A percentile compares a stretch with the other conserved stretches of the same genome.
Conservation (phyloP, 2,113 vertebrate species). For the Cottus gobio region DNA sequence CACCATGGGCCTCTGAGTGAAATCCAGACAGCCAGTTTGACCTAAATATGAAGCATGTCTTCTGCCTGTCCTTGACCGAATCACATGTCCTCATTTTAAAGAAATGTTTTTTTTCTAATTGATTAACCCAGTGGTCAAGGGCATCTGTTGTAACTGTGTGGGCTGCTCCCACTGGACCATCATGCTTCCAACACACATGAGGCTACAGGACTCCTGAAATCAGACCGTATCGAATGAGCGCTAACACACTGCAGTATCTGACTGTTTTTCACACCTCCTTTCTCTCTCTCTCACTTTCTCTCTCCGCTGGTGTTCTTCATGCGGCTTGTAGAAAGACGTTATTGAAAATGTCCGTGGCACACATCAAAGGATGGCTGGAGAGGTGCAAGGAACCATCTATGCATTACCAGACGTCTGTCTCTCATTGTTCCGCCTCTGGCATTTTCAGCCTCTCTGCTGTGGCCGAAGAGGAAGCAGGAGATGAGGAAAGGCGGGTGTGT, state of each 20-base stretch:
- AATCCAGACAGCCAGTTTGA: conserved; percentile 67
- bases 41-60: conserved; percentile 71
- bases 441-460: conserved; percentile 69
- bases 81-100: conserved; percentile 44
- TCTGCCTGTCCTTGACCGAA: conserved; percentile 71
- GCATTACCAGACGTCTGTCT: conserved; percentile 74
- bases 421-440: conserved; percentile 74
- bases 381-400: conserved; percentile 35
- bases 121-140: conserved; percentile 42
- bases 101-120: conserved; percentile 1
- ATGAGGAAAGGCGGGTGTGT: conserved; percentile 3
- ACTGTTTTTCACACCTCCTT: conserved; percentile 25
- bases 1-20: conserved; percentile 50
- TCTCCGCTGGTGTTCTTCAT: conserved; percentile 32
- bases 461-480: conserved; percentile 47
- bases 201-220: conserved; percentile 32
- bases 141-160: conserved; percentile 37
- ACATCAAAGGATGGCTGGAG: conserved; percentile 70
- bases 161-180: conserved; percentile 37
- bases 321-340: conserved; percentile 51
- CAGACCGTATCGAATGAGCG: conserved; percentile 38
- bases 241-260: conserved; percentile 62
- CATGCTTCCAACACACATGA: conserved; percentile 36
- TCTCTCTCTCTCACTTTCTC: conserved; percentile 5
- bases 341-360: conserved; percentile 74